phyloP scores from a whole-genome alignment of 2,888 invertebrate species.

The Venusia cambrica region DNA sequence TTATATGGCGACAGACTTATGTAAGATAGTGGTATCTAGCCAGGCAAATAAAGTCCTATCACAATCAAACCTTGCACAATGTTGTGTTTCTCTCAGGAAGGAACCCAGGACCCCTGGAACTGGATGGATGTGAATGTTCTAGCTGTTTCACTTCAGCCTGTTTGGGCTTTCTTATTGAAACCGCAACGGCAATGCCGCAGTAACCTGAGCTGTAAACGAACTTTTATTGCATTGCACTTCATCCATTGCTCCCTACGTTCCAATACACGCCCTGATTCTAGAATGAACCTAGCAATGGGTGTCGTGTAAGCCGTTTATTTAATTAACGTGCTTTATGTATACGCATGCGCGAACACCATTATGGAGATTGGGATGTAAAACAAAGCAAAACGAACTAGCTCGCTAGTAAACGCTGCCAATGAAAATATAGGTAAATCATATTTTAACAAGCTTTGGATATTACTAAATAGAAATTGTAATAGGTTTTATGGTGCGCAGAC shows the following conservation, averaged over 20 bases:
- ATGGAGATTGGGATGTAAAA: conserved; percentile 18
- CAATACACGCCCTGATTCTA: not conserved
- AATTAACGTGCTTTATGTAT: conserved; percentile 38
- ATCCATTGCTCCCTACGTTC: conserved; percentile 3
- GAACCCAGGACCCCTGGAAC: not conserved
- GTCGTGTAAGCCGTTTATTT: conserved; percentile 38
- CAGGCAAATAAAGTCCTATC: too few relatives aligned
- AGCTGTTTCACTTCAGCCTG: not conserved
- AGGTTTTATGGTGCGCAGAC: too few relatives aligned
- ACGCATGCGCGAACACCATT: conserved; percentile 31
- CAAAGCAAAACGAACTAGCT: conserved; percentile 1
- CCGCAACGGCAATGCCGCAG: conserved; percentile 23
- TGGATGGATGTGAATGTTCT: not conserved
- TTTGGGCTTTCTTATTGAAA: conserved; percentile 15
- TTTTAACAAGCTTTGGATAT: conserved; percentile 5
- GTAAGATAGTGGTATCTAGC: too few relatives aligned
- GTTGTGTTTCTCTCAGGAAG: too few relatives aligned
- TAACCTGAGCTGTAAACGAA: conserved; percentile 18
- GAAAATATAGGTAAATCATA: conserved; percentile 4
- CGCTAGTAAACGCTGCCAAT: not conserved
- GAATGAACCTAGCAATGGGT: conserved; percentile 12
- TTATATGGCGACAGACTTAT: too few relatives aligned
- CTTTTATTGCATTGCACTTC: conserved; percentile 10
- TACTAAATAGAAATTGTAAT: too few relatives aligned
- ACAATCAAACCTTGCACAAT: too few relatives aligned